Base-by-base conservation (phyloP, 1,140 invertebrate genomes). In the Drosophila ficusphila region DNA sequence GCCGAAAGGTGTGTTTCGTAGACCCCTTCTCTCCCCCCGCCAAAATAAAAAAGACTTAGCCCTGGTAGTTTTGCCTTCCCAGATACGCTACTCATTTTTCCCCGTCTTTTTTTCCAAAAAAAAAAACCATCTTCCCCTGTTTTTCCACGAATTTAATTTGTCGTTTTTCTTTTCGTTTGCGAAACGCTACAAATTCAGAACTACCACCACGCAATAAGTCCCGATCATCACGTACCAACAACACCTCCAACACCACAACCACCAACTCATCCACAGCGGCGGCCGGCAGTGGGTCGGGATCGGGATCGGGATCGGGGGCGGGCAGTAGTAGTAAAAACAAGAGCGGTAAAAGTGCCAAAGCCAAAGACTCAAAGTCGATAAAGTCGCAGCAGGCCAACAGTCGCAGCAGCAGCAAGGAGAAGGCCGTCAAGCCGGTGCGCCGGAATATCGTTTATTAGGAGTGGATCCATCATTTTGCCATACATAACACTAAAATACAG, bases 1-100 rank as follows among this genome's bases (percentile, higher is more conserved):
- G 62, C 93, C 94, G 44, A 95, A 95, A 95, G 95, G 94, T 95
- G 93, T 90, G 79, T 79, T 27, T 51, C 51, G n/a, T n/a, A n/a
- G n/a, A n/a, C n/a, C n/a, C n/a, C n/a, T n/a, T 14, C 36, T 5
- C 9, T 27, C 58, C 36, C 41, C 11, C 61, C 39, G 39, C 34
- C 2, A 8, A 6, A 19, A 21, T 11, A 41, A 41, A n/a, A 23
- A 49, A 71, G 44, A 68, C 46, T 57, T 57, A 47, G 48, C 51
- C 39, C 36, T 52, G 47, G 18, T 44, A 70, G 31, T 39, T 23
- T 67, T 62, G 29, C 60, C 62, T n/a, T n/a, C 53, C 14, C 36
- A 33, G 60, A 46, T 38, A 41, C 60, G 46, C 61, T 41, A 57
- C 77, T 79, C 36, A 39, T 60, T 86, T 82, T 69, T 11, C 39